Evolutionary conservation across 2,113 vertebrate genomes (phyloP).

Genomic region (Ictalurus punctatus): DNA sequence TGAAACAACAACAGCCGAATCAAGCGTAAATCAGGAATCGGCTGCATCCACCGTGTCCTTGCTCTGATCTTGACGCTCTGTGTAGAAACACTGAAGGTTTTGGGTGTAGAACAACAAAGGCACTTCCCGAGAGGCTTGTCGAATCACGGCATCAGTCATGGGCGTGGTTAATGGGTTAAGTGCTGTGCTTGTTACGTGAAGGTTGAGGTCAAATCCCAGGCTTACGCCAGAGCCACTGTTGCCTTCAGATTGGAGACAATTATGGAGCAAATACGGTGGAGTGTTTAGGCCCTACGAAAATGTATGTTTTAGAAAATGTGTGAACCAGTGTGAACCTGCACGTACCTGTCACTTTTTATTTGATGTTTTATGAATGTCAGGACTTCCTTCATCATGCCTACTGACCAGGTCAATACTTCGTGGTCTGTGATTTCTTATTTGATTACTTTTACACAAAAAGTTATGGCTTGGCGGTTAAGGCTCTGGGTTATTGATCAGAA

Average conservation of each 20-base stretch:
- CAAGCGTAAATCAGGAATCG: slow-evolving; percentile 3
- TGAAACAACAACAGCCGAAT: slow-evolving; percentile 36
- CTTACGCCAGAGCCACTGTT: background rate
- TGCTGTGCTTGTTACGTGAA: background rate
- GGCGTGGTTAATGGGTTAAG: background rate
- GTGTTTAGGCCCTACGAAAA: background rate
- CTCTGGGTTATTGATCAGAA: no score
- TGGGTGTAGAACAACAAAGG: background rate
- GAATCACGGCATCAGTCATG: background rate
- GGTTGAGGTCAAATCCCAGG: background rate
- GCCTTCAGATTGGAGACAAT: background rate
- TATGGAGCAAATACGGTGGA: background rate
- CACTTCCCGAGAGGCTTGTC: background rate
- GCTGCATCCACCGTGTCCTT: slow-evolving; percentile 6
- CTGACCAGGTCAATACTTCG: background rate
- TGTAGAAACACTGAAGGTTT: background rate
- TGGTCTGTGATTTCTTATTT: background rate
- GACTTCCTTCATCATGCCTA: background rate
- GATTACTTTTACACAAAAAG: background rate
- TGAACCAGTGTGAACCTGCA: no score
- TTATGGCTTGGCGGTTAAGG: no score
- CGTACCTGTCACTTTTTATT: background rate
- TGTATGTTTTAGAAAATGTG: background rate
- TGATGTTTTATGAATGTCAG: background rate
- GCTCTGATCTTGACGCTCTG: background rate